Percentiles rank a stretch among this genome's conserved stretches.
These are phyloP conservation scores for Zeuzera pyrina DNA, from an alignment of 2,888 invertebrate genomes.

Conservation along the genomic window DNA sequence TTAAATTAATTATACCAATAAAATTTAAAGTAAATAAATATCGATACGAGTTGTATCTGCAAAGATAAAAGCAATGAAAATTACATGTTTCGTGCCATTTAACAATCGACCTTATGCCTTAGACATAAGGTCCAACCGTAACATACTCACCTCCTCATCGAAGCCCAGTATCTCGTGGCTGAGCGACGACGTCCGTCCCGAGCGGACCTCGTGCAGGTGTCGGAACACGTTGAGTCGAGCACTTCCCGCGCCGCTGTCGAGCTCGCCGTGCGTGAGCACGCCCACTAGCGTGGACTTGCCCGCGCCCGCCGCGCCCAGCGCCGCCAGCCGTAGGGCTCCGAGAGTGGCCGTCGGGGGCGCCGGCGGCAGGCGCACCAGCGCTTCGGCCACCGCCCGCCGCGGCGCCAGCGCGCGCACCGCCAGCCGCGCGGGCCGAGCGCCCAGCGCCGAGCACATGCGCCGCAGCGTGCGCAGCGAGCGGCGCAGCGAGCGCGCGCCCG, in stretches of 20 bases:
- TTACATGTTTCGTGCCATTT: too few relatives aligned
- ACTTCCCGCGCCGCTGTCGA: constrained; percentile 96
- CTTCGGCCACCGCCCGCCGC: constrained; percentile 85
- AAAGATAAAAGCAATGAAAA: too few relatives aligned
- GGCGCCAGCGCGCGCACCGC: constrained; percentile 43
- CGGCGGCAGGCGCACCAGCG: constrained; percentile 87
- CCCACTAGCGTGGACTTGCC: constrained; percentile 98
- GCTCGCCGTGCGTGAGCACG: constrained; percentile 95
- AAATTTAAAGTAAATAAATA: too few relatives aligned
- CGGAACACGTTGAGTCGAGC: constrained; percentile 96
- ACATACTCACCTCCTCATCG: constrained; percentile 75
- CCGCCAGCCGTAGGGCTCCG: constrained; percentile 94
- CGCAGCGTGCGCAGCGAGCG: constrained; percentile 88
- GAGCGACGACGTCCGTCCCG: constrained; percentile 93
- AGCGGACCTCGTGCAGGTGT: constrained; percentile 92
- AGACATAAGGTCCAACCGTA: neutral
- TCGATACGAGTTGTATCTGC: too few relatives aligned
- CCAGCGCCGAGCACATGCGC: constrained; percentile 90
- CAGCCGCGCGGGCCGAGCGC: constrained; percentile 76
- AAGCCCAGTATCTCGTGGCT: constrained; percentile 98
- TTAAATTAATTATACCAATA: too few relatives aligned
- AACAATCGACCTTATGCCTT: too few relatives aligned
- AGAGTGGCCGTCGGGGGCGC: constrained; percentile 92
- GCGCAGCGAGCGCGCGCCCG: constrained; percentile 83
- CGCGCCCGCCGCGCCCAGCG: constrained; percentile 95